Conservation (phyloP, 1,140 invertebrate species). For the Magallana gigas region DNA sequence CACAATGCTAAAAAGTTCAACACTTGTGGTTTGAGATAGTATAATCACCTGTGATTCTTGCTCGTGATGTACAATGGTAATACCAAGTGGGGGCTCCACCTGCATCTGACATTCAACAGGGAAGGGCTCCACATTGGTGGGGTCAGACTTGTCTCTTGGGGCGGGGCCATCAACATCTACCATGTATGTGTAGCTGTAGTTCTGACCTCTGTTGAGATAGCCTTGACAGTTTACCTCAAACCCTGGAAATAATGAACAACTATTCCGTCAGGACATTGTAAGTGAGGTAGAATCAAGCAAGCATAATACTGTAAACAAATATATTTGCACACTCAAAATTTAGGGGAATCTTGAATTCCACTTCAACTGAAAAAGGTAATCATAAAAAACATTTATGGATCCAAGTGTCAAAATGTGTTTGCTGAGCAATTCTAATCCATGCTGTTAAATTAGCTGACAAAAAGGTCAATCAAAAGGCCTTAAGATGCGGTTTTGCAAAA, state of each 20-base stretch:
- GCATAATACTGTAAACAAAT: too few species aligned
- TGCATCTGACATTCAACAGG: slow-evolving; percentile 55
- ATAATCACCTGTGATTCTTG: slow-evolving; percentile 39
- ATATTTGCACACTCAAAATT: too few species aligned
- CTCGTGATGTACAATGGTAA: slow-evolving; percentile 56
- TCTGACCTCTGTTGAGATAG: slow-evolving; percentile 46
- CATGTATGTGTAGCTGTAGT: slow-evolving; percentile 55
- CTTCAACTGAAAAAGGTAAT: too few species aligned
- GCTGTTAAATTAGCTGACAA: too few species aligned
- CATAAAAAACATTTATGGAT: too few species aligned
- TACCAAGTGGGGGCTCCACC: slow-evolving; percentile 54
- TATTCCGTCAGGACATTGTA: too few species aligned
- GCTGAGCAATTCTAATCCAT: too few species aligned
- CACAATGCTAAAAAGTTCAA: neutral
- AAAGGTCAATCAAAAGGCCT: too few species aligned
- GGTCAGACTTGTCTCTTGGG: slow-evolving; percentile 7
- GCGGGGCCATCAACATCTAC: slow-evolving; percentile 65
- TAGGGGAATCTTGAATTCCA: too few species aligned
- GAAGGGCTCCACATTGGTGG: slow-evolving; percentile 48
- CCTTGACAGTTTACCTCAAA: slow-evolving; percentile 64
- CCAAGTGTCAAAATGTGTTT: too few species aligned
- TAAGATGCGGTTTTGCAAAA: too few species aligned
- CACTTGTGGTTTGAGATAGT: neutral
- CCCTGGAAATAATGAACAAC: slow-evolving; percentile 27
- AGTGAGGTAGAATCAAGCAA: too few species aligned